These are phyloP conservation scores for Nautilus pompilius DNA, from an alignment of 1,140 invertebrate genomes.

Conservation along the genomic window DNA sequence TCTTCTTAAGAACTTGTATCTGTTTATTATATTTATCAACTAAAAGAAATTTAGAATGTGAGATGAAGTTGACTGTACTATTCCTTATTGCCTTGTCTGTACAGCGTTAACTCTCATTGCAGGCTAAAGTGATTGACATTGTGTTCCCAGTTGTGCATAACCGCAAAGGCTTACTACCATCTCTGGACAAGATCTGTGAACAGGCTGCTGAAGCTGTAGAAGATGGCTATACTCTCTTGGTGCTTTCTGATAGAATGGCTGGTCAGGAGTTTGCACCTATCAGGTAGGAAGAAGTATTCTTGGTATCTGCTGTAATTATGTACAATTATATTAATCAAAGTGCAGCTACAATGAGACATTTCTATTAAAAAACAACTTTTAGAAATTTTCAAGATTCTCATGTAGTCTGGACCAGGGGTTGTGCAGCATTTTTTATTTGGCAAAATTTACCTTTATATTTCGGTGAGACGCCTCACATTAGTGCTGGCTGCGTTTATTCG, in stretches of 20 bases:
- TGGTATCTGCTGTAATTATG: background rate
- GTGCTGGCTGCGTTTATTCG: no score
- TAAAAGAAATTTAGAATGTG: no score
- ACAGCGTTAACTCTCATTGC: slow-evolving; percentile 13
- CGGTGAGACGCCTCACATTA: no score
- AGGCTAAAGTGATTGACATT: slow-evolving; percentile 84
- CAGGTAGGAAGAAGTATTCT: slow-evolving; percentile 37
- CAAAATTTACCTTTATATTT: no score
- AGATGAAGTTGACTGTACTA: background rate
- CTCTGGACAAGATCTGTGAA: slow-evolving; percentile 75
- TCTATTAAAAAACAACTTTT: no score
- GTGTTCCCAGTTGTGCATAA: slow-evolving; percentile 75
- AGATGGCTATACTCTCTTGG: slow-evolving; percentile 78
- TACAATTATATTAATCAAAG: background rate
- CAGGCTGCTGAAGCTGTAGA: slow-evolving; percentile 80
- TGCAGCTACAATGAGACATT: background rate
- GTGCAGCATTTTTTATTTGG: no score
- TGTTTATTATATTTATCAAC: no score
- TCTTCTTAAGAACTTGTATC: no score
- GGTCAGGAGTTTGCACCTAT: slow-evolving; percentile 62
- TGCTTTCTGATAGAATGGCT: slow-evolving; percentile 82
- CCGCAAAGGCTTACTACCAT: slow-evolving; percentile 69
- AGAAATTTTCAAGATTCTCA: no score
- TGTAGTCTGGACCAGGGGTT: no score
- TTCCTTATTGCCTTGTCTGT: background rate